Base-by-base conservation (phyloP, 2,797 vertebrate species). In the Benthosema pterotum region DNA sequence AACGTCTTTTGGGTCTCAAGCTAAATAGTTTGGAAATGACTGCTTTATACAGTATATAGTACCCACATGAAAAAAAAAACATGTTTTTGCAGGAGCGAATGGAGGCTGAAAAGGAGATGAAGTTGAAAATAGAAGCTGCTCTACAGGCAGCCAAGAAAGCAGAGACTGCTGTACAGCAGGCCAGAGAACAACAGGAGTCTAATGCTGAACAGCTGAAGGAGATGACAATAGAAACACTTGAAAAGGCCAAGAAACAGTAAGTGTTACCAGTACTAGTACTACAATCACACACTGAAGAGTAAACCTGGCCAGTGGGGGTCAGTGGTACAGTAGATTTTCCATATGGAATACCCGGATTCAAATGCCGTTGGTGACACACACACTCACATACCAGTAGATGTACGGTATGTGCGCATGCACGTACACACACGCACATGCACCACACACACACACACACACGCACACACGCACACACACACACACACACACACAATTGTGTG, bases 61-160 rank as follows among this genome's bases (percentile, higher is more conserved):
- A 9, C 28, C 28, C 28, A 22, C 19, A 2, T 38, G 32, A 38
- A 38, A 38, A 38, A 38, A 9, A 38, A 8, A 9, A 25, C 22
- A 2, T 38, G 8, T 38, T 1, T 38, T 38, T 38, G 75, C 74
- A 75, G 72, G 85, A 90, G 57, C 63, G 61, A 1, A 70, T 91
- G 72, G 87, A 92, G 47, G 87, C 75, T 0, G 92, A 88, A 0
- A 90, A 93, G 69, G 91, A 91, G 3, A 68, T 88, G 62, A 89
- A 77, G 83, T 50, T n/a, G n/a, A 87, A 73, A 1, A 91, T 86
- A 0, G 84, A 85, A 74, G 74, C 86, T 63, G 90, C 88, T 89
- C 8, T 25, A 25, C 22, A 25, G 22, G 22, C 22, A 25, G 22
- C 22, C 22, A 25, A 25, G 52, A 87, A 73, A 1, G 91, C 87